A percentile compares a stretch with the other conserved stretches of the same genome.
Evolutionary conservation across 2,113 vertebrate genomes (phyloP).

Genomic region (Catharus fuscescens): DNA sequence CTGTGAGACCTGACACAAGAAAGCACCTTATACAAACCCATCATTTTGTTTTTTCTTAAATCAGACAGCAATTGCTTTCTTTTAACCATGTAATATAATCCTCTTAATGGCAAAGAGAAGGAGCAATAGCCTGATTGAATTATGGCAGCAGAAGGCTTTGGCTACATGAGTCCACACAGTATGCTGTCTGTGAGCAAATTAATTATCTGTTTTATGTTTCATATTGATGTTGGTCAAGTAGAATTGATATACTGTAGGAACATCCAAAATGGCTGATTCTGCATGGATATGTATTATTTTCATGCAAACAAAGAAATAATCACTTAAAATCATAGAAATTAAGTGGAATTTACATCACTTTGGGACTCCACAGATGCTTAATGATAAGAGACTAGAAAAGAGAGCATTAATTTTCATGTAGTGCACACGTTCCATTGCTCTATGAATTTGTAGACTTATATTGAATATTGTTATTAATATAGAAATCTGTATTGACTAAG

Average conservation of each 20-base stretch:
- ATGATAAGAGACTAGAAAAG: neutral
- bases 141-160: neutral
- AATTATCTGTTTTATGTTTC: neutral
- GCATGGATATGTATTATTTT: neutral
- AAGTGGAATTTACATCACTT: neutral
- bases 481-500: neutral
- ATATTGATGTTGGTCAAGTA: neutral
- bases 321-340: neutral
- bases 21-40: neutral
- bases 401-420: neutral
- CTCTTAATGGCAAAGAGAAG: neutral
- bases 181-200: neutral
- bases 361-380: neutral
- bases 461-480: neutral
- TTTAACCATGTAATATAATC: neutral
- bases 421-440: rapidly evolving
- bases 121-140: neutral
- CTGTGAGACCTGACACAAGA: neutral
- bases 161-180: neutral
- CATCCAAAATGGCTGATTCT: neutral
- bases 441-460: neutral
- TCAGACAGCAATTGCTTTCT: neutral
- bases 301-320: neutral
- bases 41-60: neutral
- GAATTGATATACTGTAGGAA: neutral